A percentile compares a stretch with the other conserved stretches of the same genome.
These are phyloP conservation scores for Galagoides demidoff DNA, from an alignment of 2,797 vertebrate species.

Conservation along the genomic window DNA sequence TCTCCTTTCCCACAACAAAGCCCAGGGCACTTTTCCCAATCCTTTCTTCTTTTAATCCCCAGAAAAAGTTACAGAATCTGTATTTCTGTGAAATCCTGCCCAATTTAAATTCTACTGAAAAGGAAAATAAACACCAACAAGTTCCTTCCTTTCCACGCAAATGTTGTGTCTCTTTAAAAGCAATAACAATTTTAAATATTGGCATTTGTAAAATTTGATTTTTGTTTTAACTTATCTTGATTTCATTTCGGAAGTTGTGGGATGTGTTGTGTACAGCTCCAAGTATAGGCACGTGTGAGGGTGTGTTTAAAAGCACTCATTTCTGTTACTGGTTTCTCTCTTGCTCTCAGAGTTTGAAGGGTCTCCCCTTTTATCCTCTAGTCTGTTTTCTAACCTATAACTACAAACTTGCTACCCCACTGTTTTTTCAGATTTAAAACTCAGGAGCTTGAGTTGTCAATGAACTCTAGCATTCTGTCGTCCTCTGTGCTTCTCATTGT, in stretches of 20 bases:
- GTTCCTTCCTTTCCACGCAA: slow-evolving; percentile 26
- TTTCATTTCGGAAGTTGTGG: neutral
- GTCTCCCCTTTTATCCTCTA: neutral
- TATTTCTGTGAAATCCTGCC: slow-evolving; percentile 65
- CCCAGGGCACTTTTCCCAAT: slow-evolving; percentile 59
- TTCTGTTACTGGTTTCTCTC: slow-evolving; percentile 38
- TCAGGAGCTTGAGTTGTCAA: neutral
- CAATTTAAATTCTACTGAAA: slow-evolving; percentile 62
- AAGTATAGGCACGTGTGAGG: neutral
- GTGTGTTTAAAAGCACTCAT: neutral
- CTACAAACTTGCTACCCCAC: neutral
- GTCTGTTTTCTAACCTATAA: slow-evolving; percentile 37
- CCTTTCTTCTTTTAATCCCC: slow-evolving; percentile 65
- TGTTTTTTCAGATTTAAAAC: slow-evolving; percentile 2
- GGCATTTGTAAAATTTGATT: slow-evolving; percentile 19
- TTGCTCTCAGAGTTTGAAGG: neutral
- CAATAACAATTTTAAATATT: slow-evolving; percentile 47
- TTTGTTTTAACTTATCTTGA: slow-evolving; percentile 43
- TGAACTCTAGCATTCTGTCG: neutral
- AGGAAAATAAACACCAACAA: slow-evolving; percentile 28
- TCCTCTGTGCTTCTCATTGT: neutral
- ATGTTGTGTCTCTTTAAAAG: neutral
- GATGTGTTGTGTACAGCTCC: neutral
- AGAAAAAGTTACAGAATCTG: slow-evolving; percentile 56
- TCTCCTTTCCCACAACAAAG: slow-evolving; percentile 72